phyloP scores from a whole-genome alignment of 92 coral and sea anemone species.

The Palythoa caribaeorum region DNA sequence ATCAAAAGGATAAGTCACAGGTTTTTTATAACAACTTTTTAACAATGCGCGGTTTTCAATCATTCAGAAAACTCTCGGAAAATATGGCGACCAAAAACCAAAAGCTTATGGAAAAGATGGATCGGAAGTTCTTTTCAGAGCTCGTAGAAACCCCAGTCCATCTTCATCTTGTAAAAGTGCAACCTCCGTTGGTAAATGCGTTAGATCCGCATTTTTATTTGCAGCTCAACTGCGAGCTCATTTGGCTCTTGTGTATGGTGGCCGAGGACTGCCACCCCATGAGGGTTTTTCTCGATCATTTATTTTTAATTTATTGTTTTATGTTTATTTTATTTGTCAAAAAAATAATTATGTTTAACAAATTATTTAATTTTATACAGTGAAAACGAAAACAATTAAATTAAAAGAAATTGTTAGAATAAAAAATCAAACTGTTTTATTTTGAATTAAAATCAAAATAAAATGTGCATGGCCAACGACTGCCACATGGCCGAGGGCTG shows the following conservation, averaged over 20 bases:
- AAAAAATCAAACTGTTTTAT: conserved; percentile 10
- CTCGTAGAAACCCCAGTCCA: too few relatives aligned
- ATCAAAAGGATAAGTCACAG: too few relatives aligned
- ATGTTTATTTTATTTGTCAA: background rate
- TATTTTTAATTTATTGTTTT: conserved; percentile 6
- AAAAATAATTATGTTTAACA: conserved; percentile 2
- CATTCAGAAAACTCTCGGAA: too few relatives aligned
- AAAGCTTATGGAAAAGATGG: too few relatives aligned
- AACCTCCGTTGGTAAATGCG: too few relatives aligned
- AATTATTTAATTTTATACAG: background rate
- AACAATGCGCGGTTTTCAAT: too few relatives aligned
- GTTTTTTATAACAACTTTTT: too few relatives aligned
- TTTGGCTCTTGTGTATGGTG: background rate
- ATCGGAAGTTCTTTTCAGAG: too few relatives aligned
- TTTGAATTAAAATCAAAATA: background rate
- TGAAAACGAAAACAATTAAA: conserved; percentile 9
- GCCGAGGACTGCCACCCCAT: conserved; percentile 4
- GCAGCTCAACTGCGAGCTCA: too few relatives aligned
- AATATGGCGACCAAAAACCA: too few relatives aligned
- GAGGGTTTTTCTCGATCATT: background rate
- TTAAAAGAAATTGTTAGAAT: conserved; percentile 15
- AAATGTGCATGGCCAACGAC: conserved; percentile 15
- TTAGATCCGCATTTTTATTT: too few relatives aligned
- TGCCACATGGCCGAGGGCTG: conserved; percentile 28
- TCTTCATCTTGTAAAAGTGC: too few relatives aligned